Base-by-base conservation (phyloP, 35 echinoderm and acorn worm species). In the Stichopus chloronotus region DNA sequence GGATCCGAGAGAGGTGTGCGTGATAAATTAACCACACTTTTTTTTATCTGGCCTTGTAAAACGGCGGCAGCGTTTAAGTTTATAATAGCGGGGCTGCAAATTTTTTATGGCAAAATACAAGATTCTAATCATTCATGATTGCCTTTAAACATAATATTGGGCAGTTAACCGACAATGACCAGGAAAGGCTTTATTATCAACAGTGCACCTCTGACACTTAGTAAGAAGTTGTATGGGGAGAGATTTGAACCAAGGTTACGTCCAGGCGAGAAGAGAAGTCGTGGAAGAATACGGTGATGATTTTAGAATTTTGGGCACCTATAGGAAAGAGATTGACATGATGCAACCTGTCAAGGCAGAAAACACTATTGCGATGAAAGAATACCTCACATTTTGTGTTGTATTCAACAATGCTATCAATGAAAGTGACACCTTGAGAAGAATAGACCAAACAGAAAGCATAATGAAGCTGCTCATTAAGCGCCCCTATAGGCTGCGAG, bases 191-290 rank as follows among this genome's bases (percentile, higher is more conserved):
- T 4, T 55, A 55, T n/a, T 90, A 54, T 0, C 88, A 90, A 63
- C 88, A 90, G 61, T 90, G 25, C 52, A 76, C 88, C 17, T 90
- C 65, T 55, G 63, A 61, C 19, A 24, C 60, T 8, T 68, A 90
- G 71, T 90, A 9, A 76, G 61, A 90, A 90, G 88, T 90, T 90
- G 88, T n/a, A 90, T 90, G 88, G 71, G 88, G 5, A 90, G 74
- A 72, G 12, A 90, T 52, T 20, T 58, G 21, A 24, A 88, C 14
- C 5, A 20, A 88, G 86, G 86, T 54, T 88, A 88, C 19, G 21
- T 8, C 53, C 4, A 56, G 77, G 90, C 69, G 21, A 72, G 56
- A 78, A 79, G 19, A 58, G 54, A 79, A 56, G 1, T 79, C 5
- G 30, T 1, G 30, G 71, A 77, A 13, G 88, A 90, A 30, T 90